A percentile compares a stretch with the other conserved stretches of the same genome.
These are phyloP conservation scores for Pristionchus mayeri DNA, from an alignment of 2,888 invertebrate genomes.

Conservation along the genomic window DNA sequence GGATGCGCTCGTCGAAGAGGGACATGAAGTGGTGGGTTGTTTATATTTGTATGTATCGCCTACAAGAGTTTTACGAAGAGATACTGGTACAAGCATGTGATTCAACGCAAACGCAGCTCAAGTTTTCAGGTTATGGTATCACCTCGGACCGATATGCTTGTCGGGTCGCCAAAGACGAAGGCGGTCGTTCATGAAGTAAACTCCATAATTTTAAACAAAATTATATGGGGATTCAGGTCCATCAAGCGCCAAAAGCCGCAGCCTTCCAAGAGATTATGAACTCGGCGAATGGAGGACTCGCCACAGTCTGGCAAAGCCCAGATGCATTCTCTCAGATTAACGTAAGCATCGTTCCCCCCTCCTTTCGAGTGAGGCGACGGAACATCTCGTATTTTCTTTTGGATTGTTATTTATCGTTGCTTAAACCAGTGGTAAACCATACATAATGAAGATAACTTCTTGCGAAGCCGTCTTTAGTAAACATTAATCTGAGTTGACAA, in stretches of 20 bases:
- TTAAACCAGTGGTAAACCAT: too few relatives aligned
- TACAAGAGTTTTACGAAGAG: background rate
- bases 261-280: background rate
- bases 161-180: background rate
- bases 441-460: too few relatives aligned
- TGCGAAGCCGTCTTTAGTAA: too few relatives aligned
- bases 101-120: too few relatives aligned
- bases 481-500: background rate
- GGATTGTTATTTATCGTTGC: too few relatives aligned
- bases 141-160: background rate
- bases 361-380: too few relatives aligned
- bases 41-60: background rate
- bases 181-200: background rate
- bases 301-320: background rate
- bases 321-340: constrained; percentile 3
- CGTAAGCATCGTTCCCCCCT: too few relatives aligned
- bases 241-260: background rate
- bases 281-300: background rate
- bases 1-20: constrained; percentile 57
- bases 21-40: constrained; percentile 58
- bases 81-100: too few relatives aligned
- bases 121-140: constrained; percentile 39
- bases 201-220: background rate
- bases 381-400: too few relatives aligned
- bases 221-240: background rate